Base-by-base conservation (phyloP, 2,797 vertebrate genomes). In the Danionella dracula region DNA sequence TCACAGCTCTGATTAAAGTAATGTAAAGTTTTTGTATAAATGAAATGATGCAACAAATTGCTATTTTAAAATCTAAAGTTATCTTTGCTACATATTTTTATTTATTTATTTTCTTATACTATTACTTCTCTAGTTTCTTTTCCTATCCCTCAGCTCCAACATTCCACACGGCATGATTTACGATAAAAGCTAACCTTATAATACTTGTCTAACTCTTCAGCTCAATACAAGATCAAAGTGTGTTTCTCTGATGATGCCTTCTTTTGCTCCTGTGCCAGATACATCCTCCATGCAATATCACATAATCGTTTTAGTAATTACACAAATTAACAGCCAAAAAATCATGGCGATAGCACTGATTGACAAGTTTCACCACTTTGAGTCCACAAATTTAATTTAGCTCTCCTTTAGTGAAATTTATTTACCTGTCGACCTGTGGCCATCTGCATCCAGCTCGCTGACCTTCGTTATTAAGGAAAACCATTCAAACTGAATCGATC, bases 201-300 rank as follows among this genome's bases (percentile, higher is more conserved):
- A 34, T 53, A 64, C 29, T 19, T 54, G 61, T 54, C 49, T 42
- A 29, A 35, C n/a, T 23, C 20, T 71, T 75, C 38, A 12, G 50
- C 40, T 64, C 65, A 70, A 74, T 68, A 70, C 57, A 45, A 65
- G 78, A 86, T 86, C 83, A 85, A 85, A 84, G 82, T 49, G 16
- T 71, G 60, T 70, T 72, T 74, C 72, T 41, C 5, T 69, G 65
- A 61, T 55, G 67, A 38, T 41, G 1, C 16, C 5, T 17, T 10
- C 15, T 42, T 20, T 38, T 12, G 2, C 11, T 27, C 8, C 21
- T 32, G 1, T 31, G 20, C 12, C 4, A 8, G 11, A 29, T 19
- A 31, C 10, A 0, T 23, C 21, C 8, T 5, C 7, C 8, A 63
- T 11, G 6, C n/a, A n/a, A n/a, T n/a, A n/a, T n/a, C 17, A 10